Base-by-base conservation (phyloP, 2,113 vertebrate species). In the Callithrix jacchus region DNA sequence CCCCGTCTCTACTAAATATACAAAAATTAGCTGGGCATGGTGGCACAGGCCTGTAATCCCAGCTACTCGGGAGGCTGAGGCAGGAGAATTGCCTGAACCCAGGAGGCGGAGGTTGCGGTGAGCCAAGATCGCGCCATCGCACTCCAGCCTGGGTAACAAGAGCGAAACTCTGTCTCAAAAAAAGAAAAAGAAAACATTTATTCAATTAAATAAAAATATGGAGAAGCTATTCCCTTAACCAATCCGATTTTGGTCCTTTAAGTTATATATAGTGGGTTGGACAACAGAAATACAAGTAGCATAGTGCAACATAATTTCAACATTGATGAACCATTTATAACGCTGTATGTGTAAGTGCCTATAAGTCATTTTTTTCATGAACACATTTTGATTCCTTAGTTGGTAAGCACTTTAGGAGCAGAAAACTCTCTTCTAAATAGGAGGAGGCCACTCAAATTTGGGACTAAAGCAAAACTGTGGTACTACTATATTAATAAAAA, bases 401-500 rank as follows among this genome's bases (percentile, higher is more conserved):
- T 81, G 58, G 70, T 58, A 95, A 88, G 70, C 10, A 93, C 66
- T 80, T 91, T 20, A 87, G 45, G 16, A 81, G 25, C 25, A 92
- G n/a, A 89, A 88, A 85, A 81, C 11, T 32, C 52, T 94, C 71
- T 45, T 94, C 27, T 45, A 91, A 77, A 83, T 27, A 88, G 21
- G n/a, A 88, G 21, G 32, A 79, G 35, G 37, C 13, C 56, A 47
- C 80, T 89, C 42, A 66, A 92, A 82, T 89, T 89, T 92, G 64
- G 47, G 9, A 94, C 66, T 91, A 89, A 94, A 66, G 42, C 66
- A 94, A 91, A 93, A 61, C 4, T 89, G 32, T 77, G 52, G 27
- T 70, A 92, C 30, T 93, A 70, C 37, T 76, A 87, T n/a, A 84
- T 61, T 93, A 73, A 89, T 87, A 91, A 96, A 92, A 95, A 85